phyloP scores from a whole-genome alignment of 1,140 invertebrate genomes.

The Pogonomyrmex californicus region DNA sequence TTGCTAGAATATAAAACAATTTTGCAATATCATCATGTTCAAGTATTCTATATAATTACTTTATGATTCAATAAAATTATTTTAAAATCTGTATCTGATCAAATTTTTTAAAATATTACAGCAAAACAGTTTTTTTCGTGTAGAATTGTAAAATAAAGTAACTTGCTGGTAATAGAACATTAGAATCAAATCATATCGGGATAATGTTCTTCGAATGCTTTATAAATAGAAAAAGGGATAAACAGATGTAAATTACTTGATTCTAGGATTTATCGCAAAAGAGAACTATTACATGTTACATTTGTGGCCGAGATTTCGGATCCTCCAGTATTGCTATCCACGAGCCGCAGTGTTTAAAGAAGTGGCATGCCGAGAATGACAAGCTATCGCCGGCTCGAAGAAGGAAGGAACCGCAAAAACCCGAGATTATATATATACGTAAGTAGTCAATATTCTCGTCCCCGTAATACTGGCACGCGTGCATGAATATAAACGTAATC shows the following conservation, averaged over 20 bases:
- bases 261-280: slow-evolving; percentile 70
- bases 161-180: neutral
- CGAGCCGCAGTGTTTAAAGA: slow-evolving; percentile 92
- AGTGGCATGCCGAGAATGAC: slow-evolving; percentile 91
- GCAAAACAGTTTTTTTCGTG: no score
- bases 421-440: slow-evolving; percentile 88
- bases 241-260: slow-evolving; percentile 13
- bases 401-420: slow-evolving; percentile 89
- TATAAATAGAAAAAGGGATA: neutral
- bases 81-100: no score
- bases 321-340: slow-evolving; percentile 91
- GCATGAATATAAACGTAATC: neutral
- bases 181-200: neutral
- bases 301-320: slow-evolving; percentile 92
- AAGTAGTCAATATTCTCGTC: slow-evolving; percentile 70
- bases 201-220: neutral
- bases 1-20: no score
- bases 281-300: slow-evolving; percentile 89
- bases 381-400: slow-evolving; percentile 89
- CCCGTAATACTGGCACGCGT: neutral
- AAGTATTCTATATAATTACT: no score
- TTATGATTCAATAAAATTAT: no score
- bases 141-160: neutral
- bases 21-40: no score
- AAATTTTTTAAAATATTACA: no score